Conservation (phyloP, 2,888 invertebrate genomes). For the Tetranychus truncatus region DNA sequence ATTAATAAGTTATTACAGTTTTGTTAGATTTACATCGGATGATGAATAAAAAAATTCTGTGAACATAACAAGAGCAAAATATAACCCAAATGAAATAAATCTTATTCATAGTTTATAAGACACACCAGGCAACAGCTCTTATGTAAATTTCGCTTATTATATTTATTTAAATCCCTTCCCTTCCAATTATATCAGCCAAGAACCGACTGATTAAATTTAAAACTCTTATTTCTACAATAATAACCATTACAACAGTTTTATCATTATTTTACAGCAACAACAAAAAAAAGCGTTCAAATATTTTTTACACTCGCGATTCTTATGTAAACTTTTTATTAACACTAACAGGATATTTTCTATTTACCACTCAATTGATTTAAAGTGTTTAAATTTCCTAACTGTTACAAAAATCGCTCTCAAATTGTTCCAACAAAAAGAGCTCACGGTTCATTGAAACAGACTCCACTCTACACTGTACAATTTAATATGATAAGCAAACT, state of each 20-base stretch:
- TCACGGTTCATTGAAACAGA: not conserved
- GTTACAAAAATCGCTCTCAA: not conserved
- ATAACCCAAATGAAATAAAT: not conserved
- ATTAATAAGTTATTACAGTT: conserved; percentile 37
- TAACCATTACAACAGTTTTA: no score
- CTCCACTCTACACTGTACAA: not conserved
- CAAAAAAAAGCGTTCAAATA: not conserved
- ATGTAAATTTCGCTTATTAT: no score
- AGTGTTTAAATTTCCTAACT: not conserved
- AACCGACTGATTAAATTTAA: no score
- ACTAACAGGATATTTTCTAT: not conserved
- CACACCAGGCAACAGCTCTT: no score
- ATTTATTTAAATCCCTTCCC: no score
- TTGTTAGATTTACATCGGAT: not conserved
- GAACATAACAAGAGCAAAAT: not conserved
- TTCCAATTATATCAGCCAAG: no score
- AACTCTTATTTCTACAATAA: no score
- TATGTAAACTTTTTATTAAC: not conserved
- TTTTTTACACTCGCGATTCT: not conserved
- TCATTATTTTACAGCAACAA: no score
- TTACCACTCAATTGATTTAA: not conserved
- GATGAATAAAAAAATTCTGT: not conserved
- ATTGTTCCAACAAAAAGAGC: not conserved
- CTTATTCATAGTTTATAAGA: no score
- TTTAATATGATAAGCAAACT: not conserved